These are phyloP conservation scores for Pogonognathellus flavescens DNA, from an alignment of 1,140 invertebrate genomes.

Conservation along the genomic window DNA sequence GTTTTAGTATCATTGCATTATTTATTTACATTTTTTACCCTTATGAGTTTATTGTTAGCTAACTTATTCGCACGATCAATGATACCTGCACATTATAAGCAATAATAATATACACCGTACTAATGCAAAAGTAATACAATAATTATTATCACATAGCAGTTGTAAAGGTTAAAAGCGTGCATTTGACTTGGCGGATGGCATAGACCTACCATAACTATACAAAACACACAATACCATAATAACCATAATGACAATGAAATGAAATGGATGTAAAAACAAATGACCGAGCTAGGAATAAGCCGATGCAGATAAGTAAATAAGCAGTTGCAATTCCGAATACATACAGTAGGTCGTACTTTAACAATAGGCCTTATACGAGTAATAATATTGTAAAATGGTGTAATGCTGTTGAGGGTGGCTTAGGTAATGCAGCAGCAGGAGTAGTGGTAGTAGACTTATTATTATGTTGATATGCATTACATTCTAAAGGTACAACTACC, in stretches of 20 bases:
- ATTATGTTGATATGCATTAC: not conserved
- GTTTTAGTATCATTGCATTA: slow-evolving; percentile 6
- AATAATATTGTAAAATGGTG: not conserved
- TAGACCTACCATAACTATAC: not conserved
- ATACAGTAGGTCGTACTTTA: not conserved
- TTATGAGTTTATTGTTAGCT: slow-evolving; percentile 15
- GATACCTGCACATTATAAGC: slow-evolving; percentile 13
- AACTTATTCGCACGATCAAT: not conserved
- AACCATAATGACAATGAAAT: slow-evolving; percentile 28
- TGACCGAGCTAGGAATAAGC: slow-evolving; percentile 20
- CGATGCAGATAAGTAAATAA: slow-evolving; percentile 43
- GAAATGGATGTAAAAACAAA: slow-evolving; percentile 34
- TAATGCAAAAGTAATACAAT: not conserved
- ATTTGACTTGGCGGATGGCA: slow-evolving; percentile 16
- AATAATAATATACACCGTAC: not conserved
- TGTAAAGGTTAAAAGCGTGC: slow-evolving; percentile 29
- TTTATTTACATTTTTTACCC: slow-evolving; percentile 30
- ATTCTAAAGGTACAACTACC: not conserved
- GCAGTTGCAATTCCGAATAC: slow-evolving; percentile 14
- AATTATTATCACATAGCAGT: not conserved
- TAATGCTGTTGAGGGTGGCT: not conserved
- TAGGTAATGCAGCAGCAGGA: no score
- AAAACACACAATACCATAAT: not conserved
- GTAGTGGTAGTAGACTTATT: not conserved
- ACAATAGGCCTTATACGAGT: not conserved